These are phyloP conservation scores for Umimayanthus chanpuru DNA, from an alignment of 92 coral and sea anemone species.

Conservation along the genomic window DNA sequence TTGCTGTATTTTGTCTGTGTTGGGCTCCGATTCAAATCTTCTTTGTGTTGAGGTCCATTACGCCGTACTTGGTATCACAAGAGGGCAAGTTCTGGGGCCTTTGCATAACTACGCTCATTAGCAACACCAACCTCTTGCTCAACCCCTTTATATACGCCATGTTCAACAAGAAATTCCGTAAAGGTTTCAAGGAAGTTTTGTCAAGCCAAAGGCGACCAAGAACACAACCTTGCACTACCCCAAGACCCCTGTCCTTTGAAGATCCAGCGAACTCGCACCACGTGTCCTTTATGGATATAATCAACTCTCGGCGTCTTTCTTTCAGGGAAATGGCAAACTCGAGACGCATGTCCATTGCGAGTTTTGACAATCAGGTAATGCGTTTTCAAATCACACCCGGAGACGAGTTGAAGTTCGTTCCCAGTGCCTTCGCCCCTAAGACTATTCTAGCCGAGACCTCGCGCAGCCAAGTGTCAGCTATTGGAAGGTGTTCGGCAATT, in stretches of 20 bases:
- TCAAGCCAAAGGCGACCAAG: neutral
- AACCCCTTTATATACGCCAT: slow-evolving; percentile 10
- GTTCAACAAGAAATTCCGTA: slow-evolving; percentile 2
- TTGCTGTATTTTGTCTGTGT: slow-evolving; percentile 38
- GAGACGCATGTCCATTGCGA: neutral
- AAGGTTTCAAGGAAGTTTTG: neutral
- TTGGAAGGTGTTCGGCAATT: neutral
- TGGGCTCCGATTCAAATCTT: slow-evolving; percentile 52
- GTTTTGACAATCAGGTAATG: neutral
- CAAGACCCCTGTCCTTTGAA: neutral
- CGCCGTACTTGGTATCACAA: slow-evolving; percentile 19
- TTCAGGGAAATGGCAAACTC: slow-evolving; percentile 3
- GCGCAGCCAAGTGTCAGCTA: neutral
- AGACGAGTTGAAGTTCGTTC: slow-evolving; percentile 1
- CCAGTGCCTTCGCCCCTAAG: slow-evolving; percentile 26
- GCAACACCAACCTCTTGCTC: slow-evolving; percentile 4
- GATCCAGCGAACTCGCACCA: neutral
- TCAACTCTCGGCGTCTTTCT: neutral
- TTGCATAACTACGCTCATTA: slow-evolving; percentile 2
- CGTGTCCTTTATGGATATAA: neutral
- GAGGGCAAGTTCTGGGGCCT: slow-evolving; percentile 25
- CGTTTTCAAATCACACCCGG: neutral
- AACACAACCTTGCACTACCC: neutral
- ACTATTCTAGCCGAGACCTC: slow-evolving; percentile 2
- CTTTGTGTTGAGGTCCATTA: slow-evolving; percentile 21